Evolutionary conservation across 2,113 vertebrate genomes (phyloP).

Genomic region (Neolamprologus toae): DNA sequence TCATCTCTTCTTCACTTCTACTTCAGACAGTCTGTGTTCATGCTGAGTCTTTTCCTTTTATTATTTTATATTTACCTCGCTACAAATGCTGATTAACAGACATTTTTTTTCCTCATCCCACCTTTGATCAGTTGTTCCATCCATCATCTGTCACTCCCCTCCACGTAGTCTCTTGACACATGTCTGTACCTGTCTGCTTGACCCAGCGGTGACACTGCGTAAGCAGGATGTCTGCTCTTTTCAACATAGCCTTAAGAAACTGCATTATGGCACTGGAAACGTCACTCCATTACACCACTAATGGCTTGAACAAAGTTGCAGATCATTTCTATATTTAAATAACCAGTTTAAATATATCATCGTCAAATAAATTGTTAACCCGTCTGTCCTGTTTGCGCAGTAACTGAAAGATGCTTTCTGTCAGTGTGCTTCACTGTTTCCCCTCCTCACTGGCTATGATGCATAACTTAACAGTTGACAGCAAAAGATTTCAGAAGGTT

Average conservation of each 20-base stretch:
- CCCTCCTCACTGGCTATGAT: constrained; percentile 9
- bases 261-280: not conserved
- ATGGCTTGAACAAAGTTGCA: not conserved
- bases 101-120: not conserved
- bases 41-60: not conserved
- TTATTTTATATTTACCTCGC: not conserved
- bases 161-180: not conserved
- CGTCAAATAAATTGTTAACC: constrained; percentile 38
- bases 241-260: not conserved
- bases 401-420: constrained; percentile 19
- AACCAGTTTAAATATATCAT: constrained; percentile 30
- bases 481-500: not conserved
- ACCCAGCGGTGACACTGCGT: not conserved
- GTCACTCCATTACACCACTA: not conserved
- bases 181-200: constrained; percentile 29
- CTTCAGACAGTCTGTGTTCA: constrained; percentile 6
- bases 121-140: not conserved
- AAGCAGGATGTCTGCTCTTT: constrained; percentile 7
- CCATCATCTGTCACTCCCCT: not conserved
- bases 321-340: constrained; percentile 48
- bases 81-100: not conserved
- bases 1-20: constrained; percentile 4
- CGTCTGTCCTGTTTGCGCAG: constrained; percentile 2
- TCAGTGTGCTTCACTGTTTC: constrained; percentile 18
- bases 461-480: constrained; percentile 20